Percentiles rank a stretch among this genome's conserved stretches.
Evolutionary conservation across 2,113 vertebrate genomes (phyloP).

Genomic region (Notothenia coriiceps): DNA sequence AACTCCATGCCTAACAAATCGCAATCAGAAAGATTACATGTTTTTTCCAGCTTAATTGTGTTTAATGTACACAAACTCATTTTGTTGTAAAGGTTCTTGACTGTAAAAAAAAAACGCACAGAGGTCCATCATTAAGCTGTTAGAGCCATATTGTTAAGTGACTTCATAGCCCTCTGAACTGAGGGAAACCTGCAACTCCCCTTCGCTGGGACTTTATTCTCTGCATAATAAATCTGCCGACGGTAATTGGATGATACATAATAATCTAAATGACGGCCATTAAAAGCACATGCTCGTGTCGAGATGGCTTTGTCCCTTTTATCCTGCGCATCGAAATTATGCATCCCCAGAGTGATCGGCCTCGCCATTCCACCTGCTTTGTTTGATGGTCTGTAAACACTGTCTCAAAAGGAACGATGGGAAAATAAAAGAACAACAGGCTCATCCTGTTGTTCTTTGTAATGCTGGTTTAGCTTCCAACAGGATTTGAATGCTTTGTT

Average conservation of each 20-base stretch:
- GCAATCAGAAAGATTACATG: conserved; percentile 24
- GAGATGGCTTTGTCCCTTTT: conserved; percentile 60
- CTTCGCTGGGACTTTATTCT: conserved; percentile 46
- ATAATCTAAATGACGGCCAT: conserved; percentile 60
- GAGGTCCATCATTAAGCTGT: conserved; percentile 29
- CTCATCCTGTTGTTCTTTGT: conserved; percentile 16
- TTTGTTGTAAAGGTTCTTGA: conserved; percentile 16
- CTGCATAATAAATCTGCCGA: conserved; percentile 51
- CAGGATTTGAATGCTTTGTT: not conserved
- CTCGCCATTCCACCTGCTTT: conserved; percentile 43
- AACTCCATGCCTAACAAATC: conserved; percentile 42
- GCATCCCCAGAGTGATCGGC: conserved; percentile 61
- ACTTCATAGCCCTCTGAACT: conserved; percentile 24
- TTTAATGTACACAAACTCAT: conserved; percentile 42
- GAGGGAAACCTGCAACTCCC: conserved; percentile 30
- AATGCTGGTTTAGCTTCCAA: not conserved
- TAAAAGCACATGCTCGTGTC: conserved; percentile 59
- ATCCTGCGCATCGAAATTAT: conserved; percentile 68
- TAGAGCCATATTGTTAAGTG: conserved; percentile 25
- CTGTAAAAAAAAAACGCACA: conserved; percentile 25
- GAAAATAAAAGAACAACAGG: conserved; percentile 14
- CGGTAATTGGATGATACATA: conserved; percentile 60
- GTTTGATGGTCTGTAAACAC: conserved; percentile 51
- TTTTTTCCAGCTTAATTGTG: conserved; percentile 14
- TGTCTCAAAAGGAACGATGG: conserved; percentile 10